Conservation (phyloP, 2,888 invertebrate genomes). For the Arge pagana region DNA sequence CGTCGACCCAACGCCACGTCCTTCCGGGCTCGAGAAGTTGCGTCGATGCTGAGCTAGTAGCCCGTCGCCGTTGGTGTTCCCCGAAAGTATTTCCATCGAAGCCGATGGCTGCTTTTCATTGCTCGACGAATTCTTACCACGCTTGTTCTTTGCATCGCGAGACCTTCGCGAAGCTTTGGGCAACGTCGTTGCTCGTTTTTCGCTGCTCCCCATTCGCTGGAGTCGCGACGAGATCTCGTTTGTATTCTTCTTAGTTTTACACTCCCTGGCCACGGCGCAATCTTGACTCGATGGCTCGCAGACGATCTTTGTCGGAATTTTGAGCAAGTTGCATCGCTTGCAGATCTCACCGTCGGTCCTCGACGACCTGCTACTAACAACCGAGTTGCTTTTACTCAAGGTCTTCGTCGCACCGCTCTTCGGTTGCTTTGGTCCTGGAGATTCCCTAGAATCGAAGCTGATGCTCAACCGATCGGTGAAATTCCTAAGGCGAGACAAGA, state of each 20-base stretch:
- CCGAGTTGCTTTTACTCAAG: constrained; percentile 47
- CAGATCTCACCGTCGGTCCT: constrained; percentile 41
- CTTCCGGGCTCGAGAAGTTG: constrained; percentile 51
- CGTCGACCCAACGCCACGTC: no score
- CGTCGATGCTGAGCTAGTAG: constrained; percentile 43
- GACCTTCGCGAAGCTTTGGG: constrained; percentile 51
- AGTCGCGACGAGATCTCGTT: constrained; percentile 25
- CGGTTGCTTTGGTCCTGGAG: constrained; percentile 39
- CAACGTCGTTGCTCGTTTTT: constrained; percentile 53
- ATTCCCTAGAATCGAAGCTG: constrained; percentile 58
- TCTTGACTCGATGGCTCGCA: no score
- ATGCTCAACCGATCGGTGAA: constrained; percentile 62
- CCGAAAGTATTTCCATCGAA: constrained; percentile 49
- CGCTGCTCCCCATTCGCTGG: constrained; percentile 38
- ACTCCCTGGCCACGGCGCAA: not conserved
- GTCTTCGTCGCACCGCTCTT: constrained; percentile 40
- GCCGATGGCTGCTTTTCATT: constrained; percentile 54
- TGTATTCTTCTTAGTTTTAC: constrained; percentile 7
- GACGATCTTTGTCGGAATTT: constrained; percentile 34
- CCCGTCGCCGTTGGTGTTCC: constrained; percentile 30
- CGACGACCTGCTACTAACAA: constrained; percentile 31
- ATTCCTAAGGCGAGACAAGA: constrained; percentile 61
- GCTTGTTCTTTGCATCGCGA: constrained; percentile 49
- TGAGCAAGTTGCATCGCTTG: constrained; percentile 48
- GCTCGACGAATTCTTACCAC: constrained; percentile 52